A percentile compares a stretch with the other conserved stretches of the same genome.
These are phyloP conservation scores for Boloria euphrosyne DNA, from an alignment of 2,888 invertebrate species.

Conservation along the genomic window DNA sequence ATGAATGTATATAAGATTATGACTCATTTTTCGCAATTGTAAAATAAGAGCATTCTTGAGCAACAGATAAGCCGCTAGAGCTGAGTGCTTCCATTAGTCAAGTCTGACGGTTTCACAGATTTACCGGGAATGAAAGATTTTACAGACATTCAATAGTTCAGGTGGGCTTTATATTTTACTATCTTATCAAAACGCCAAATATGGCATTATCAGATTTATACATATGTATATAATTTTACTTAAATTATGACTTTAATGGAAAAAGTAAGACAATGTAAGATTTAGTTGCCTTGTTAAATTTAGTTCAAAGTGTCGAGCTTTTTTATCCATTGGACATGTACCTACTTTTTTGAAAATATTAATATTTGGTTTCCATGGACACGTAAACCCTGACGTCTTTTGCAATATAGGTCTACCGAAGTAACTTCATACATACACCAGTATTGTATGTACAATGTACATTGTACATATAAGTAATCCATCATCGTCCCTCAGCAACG, in stretches of 20 bases:
- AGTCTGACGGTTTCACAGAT: slow-evolving; percentile 23
- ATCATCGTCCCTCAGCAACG: neutral
- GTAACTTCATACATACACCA: no score
- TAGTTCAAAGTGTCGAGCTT: no score
- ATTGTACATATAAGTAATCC: no score
- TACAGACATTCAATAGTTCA: slow-evolving; percentile 12
- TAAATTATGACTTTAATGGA: neutral
- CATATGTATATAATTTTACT: neutral
- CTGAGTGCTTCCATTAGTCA: slow-evolving; percentile 32
- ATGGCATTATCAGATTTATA: neutral
- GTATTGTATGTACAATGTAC: no score
- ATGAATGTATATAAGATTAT: neutral
- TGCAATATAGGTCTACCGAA: no score
- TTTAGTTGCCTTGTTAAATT: no score
- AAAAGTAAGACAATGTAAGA: neutral
- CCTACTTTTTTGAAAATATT: no score
- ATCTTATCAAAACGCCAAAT: slow-evolving; percentile 9
- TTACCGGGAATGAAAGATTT: slow-evolving; percentile 17
- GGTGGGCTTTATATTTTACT: slow-evolving; percentile 12
- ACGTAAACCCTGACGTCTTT: no score
- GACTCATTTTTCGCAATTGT: slow-evolving; percentile 19
- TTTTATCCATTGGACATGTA: no score
- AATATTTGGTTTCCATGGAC: no score
- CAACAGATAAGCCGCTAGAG: slow-evolving; percentile 29
- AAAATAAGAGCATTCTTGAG: slow-evolving; percentile 18